Conservation (phyloP, 2,888 invertebrate species). For the Campoplex capitator region DNA sequence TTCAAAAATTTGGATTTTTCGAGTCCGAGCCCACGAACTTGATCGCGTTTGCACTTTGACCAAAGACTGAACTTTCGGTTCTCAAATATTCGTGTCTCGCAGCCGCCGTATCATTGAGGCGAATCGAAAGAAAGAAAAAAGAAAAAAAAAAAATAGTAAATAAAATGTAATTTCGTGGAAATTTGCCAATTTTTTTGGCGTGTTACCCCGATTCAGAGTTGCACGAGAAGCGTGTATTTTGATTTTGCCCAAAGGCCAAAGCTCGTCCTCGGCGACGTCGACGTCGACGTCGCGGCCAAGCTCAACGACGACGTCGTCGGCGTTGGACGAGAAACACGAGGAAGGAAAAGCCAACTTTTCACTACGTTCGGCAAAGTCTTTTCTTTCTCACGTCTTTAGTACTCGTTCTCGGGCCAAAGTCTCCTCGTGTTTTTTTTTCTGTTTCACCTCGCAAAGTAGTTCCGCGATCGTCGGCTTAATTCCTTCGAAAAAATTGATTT, state of each 20-base stretch:
- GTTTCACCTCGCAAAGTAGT: neutral
- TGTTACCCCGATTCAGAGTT: conserved; percentile 17
- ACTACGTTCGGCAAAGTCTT: conserved; percentile 37
- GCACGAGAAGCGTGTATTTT: neutral
- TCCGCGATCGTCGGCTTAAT: conserved; percentile 20
- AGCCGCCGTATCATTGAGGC: neutral
- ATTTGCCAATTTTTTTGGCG: conserved; percentile 54
- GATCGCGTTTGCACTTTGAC: conserved; percentile 21
- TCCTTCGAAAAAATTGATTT: neutral
- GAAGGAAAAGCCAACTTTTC: conserved; percentile 50
- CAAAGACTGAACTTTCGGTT: neutral
- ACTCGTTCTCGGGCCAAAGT: conserved; percentile 51
- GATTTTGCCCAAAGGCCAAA: conserved; percentile 43
- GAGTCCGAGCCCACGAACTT: conserved; percentile 3
- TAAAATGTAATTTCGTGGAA: conserved; percentile 8
- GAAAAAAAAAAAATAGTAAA: neutral
- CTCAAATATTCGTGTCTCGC: neutral
- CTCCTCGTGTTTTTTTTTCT: conserved; percentile 35
- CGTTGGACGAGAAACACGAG: conserved; percentile 41
- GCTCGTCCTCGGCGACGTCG: conserved; percentile 55
- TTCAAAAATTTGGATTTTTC: neutral
- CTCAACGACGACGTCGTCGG: conserved; percentile 52
- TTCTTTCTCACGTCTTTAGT: conserved; percentile 54
- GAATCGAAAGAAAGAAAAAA: neutral
- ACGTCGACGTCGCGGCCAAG: conserved; percentile 59